Base-by-base conservation (phyloP, 2,888 invertebrate species). In the Tachystola acroxantha region DNA sequence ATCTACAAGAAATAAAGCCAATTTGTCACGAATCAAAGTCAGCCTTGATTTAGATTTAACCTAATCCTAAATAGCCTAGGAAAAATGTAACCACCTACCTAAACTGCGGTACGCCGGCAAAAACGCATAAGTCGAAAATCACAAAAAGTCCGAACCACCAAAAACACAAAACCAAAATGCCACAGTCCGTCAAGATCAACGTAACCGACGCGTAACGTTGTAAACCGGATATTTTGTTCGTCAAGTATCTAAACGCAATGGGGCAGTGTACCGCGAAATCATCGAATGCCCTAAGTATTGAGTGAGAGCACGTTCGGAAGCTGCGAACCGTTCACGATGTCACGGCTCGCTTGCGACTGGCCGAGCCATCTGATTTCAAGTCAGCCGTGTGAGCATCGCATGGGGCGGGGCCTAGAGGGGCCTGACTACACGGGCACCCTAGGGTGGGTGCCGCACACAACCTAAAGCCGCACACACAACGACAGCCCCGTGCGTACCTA, bases 271-370 rank as follows among this genome's bases (percentile, higher is more conserved):
- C 62, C 85, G 82, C 78, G 85, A 73, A 80, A 84, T 84, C 73
- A 79, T 79, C 79, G 80, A 73, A 79, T 75, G 74, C 61, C 57
- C 77, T 72, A 66, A 74, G 76, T 78, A 79, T 73, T 68, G 70
- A 60, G 61, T 52, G 67, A 63, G 70, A 66, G 71, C 64, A 71
- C 56, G 64, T 55, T 57, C 64, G 71, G 73, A 75, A 61, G 69
- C 80, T 73, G 30, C 29, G 66, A 81, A 80, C 80, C 84, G 84
- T 82, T 85, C 74, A 72, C 84, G 81, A 76, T 78, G 75, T 69
- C 78, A 85, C 84, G 86, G 86, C 87, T 85, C 74, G 85, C 65
- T 85, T 67, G 69, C 82, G 82, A 86, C 86, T 86, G 86, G 78
- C 81, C 81, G 70, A 78, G 76, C 82, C 81, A 82, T 84, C 85